A percentile compares a stretch with the other conserved stretches of the same genome.
These are phyloP conservation scores for Strigamia crassipes DNA, from an alignment of 2,888 invertebrate species.

Conservation along the genomic window DNA sequence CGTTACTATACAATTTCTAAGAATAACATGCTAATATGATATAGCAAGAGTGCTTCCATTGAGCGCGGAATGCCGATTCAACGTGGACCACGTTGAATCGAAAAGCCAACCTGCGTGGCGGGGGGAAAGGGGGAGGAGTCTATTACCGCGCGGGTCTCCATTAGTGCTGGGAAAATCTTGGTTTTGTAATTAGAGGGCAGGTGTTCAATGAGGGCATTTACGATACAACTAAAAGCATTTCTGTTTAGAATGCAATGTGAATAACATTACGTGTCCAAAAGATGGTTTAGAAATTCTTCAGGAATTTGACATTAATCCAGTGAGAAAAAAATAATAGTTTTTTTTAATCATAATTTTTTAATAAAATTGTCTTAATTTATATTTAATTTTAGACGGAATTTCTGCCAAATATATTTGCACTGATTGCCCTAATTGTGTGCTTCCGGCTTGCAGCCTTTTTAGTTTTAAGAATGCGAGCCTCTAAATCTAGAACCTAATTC, in stretches of 20 bases:
- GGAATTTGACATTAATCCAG: conserved; percentile 76
- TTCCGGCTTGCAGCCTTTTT: conserved; percentile 79
- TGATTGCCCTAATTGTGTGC: conserved; percentile 71
- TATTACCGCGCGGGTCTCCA: too few species aligned
- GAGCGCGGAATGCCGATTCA: too few species aligned
- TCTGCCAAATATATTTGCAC: conserved; percentile 71
- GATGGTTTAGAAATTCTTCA: conserved; percentile 78
- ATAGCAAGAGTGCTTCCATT: too few species aligned
- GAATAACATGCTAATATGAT: not conserved
- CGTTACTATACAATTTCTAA: not conserved
- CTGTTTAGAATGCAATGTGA: conserved; percentile 56
- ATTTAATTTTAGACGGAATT: conserved; percentile 67
- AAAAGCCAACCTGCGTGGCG: too few species aligned
- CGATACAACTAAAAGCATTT: not conserved
- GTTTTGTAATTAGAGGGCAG: too few species aligned
- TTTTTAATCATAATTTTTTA: too few species aligned
- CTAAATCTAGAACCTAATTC: not conserved
- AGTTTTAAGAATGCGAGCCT: conserved; percentile 62
- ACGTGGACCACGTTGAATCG: too few species aligned
- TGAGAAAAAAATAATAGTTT: conserved; percentile 56
- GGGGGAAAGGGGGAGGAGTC: too few species aligned
- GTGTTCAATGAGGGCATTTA: too few species aligned
- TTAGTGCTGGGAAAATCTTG: too few species aligned
- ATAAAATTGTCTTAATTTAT: not conserved
- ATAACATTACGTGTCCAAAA: conserved; percentile 76